Conservation (phyloP, 1,140 invertebrate genomes). For the Drosophila chauvacae region DNA sequence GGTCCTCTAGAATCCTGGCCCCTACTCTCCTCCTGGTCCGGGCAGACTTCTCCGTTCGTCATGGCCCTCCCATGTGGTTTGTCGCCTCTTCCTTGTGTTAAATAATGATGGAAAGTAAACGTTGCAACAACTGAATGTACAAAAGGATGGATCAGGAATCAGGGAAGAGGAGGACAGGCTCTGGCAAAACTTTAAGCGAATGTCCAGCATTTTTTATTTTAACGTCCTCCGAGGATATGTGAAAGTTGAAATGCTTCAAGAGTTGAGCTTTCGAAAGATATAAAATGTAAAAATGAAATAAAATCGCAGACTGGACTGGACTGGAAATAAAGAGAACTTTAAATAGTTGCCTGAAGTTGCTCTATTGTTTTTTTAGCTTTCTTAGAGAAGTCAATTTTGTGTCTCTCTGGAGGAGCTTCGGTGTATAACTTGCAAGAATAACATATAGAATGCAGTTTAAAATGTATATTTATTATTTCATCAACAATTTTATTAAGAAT, state of each 20-base stretch:
- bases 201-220: constrained; percentile 77
- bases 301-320: constrained; percentile 35
- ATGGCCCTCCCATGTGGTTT: constrained; percentile 57
- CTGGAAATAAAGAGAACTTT: constrained; percentile 57
- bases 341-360: constrained; percentile 67
- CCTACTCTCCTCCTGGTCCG: constrained; percentile 7
- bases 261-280: constrained; percentile 57
- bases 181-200: constrained; percentile 71
- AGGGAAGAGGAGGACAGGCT: constrained; percentile 39
- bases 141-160: constrained; percentile 23
- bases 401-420: constrained; percentile 47
- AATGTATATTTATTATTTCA: neutral
- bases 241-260: constrained; percentile 70
- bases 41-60: constrained; percentile 32
- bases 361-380: constrained; percentile 50
- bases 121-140: constrained; percentile 45
- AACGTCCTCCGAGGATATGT: constrained; percentile 80
- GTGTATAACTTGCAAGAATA: constrained; percentile 30
- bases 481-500: neutral
- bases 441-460: constrained; percentile 4
- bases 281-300: constrained; percentile 46
- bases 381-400: constrained; percentile 71
- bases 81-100: constrained; percentile 73
- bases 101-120: constrained; percentile 81
- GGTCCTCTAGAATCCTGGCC: neutral